Base-by-base conservation (phyloP, 2,888 invertebrate species). In the Meteorus colon region DNA sequence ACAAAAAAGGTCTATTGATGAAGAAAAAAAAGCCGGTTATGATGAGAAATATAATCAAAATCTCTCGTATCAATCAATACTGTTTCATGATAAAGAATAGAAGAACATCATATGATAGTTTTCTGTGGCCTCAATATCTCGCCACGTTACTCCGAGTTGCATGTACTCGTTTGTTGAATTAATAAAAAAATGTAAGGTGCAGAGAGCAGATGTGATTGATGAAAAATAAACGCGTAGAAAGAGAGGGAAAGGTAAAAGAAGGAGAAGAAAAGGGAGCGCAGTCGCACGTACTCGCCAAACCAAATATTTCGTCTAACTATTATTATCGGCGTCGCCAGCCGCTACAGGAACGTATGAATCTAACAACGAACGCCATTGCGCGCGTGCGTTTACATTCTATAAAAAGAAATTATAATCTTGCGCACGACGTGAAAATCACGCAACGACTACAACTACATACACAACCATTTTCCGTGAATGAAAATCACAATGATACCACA, bases 361-460 rank as follows among this genome's bases (percentile, higher is more conserved):
- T n/a, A 24, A 65, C 55, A 41, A 48, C 12, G 48, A 24, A 29
- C 55, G 55, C 55, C 24, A 69, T 69, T 55, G 19, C 29, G 14
- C 27, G 67, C 45, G 19, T 12, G 37, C 19, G 24, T 67, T 48
- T 67, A 6, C 12, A 27, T 41, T 51, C 76, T 78, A 78, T 76
- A 78, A 78, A 78, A 78, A 78, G 76, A 76, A 76, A 78, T 76
- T 70, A 78, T 76, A 76, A 78, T 31, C 12, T 31, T 62, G 62
- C 62, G 62, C 62, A 31, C 62, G 4, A 27, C 4, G 62, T 29
- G 62, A 29, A 29, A 29, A 31, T 29, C 29, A 62, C 31, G 62
- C 63, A 73, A 73, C 27, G 51, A n/a, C 67, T 51, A 19, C 68
- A 65, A 55, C 34, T n/a, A 59, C 62, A 62, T 29, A 60, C 12